Base-by-base conservation (phyloP, 2,888 invertebrate genomes). In the Sialis lutaria region DNA sequence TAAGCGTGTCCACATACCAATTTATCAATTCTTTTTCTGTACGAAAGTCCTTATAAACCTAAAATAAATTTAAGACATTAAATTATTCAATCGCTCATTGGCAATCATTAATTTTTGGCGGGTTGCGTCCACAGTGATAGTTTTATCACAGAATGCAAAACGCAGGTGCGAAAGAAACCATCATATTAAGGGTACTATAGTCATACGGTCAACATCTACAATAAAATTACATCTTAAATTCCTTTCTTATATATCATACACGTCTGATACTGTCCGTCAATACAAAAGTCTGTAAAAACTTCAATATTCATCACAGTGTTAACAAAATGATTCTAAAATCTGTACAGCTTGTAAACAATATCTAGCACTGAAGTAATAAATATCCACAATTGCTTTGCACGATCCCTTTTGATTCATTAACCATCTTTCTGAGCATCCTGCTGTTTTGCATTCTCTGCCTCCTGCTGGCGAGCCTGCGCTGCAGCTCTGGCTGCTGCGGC, bases 401-500 rank as follows among this genome's bases (percentile, higher is more conserved):
- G 41, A 41, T 31, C 13, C 41, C 22, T 22, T 22, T 22, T 22
- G 22, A 22, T 31, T 33, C 10, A 12, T 44, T 34, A 32, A 33
- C 30, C 30, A 34, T 44, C 44, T 33, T 12, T 31, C 40, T 12
- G n/a, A 30, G 40, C 32, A 40, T 45, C 45, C 7, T 45, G 12
- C 12, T 43, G 33, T 45, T 45, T 45, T 40, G 45, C 45, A 45
- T 45, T 42, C 42, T 65, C 64, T 10, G 64, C 64, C 53, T 60
- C 60, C 49, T 56, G 55, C 49, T 51, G 53, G 50, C 62, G 57
- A 34, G 70, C 70, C 37, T 70, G 70, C 2, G 72, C 68, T 45
- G 72, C 68, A 31, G 67, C 64, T 42, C 72, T 54, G 5, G 72
- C 67, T 37, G 73, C 67, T 46, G 73, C 67, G 43, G 73, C 68